Percentiles rank a stretch among this genome's conserved stretches.
Evolutionary conservation across 2,797 vertebrate species (phyloP).

Genomic region (Chromobotia macracanthus): DNA sequence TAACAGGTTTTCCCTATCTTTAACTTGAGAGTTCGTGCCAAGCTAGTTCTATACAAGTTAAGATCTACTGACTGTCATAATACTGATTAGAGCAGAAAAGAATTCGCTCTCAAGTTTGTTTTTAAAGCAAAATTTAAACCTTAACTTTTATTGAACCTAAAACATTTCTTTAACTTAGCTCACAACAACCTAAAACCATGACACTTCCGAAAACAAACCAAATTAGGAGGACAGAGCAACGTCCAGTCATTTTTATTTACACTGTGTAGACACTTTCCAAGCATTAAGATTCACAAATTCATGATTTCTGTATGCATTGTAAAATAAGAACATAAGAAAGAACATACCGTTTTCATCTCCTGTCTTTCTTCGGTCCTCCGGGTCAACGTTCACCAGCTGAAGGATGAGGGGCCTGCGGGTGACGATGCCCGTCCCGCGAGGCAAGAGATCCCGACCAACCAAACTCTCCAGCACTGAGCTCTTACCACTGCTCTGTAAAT

Average conservation of each 20-base stretch:
- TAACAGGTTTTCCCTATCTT: neutral
- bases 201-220: neutral
- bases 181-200: neutral
- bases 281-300: neutral
- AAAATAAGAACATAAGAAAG: neutral
- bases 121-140: no score
- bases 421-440: conserved; percentile 93
- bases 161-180: neutral
- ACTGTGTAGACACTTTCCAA: neutral
- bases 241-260: neutral
- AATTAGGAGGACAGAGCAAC: neutral
- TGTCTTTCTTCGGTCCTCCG: conserved; percentile 89
- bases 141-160: no score
- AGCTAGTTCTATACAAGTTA: neutral
- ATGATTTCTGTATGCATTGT: neutral
- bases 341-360: conserved; percentile 89
- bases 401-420: conserved; percentile 95
- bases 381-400: conserved; percentile 92
- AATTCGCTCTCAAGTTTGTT: no score
- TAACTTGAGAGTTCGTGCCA: neutral
- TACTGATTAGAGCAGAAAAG: no score
- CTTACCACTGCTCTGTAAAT: conserved; percentile 94
- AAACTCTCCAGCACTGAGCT: conserved; percentile 97
- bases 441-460: conserved; percentile 92
- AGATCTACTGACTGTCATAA: neutral